Conservation (phyloP, 2,113 vertebrate genomes). For the Rhinichthys klamathensis region DNA sequence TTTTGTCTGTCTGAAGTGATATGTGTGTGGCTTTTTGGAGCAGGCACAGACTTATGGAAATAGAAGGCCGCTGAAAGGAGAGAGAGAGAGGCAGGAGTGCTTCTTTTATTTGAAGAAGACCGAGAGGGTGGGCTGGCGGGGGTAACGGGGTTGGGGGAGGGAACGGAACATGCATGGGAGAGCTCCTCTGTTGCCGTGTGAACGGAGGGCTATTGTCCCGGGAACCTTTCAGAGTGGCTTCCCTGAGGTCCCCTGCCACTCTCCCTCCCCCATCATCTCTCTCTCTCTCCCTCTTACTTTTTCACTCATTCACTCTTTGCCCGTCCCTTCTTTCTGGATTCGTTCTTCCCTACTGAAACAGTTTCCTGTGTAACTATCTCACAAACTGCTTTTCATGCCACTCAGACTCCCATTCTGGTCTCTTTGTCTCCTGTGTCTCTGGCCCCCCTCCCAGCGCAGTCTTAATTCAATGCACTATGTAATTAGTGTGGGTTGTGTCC, state of each 20-base stretch:
- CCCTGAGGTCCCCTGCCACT: constrained; percentile 71
- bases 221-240: constrained; percentile 78
- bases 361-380: not conserved
- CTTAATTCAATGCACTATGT: constrained; percentile 52
- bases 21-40: constrained; percentile 11
- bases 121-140: constrained; percentile 59
- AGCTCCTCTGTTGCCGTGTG: constrained; percentile 78
- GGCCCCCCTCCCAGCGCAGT: not conserved
- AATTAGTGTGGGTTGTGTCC: constrained; percentile 61
- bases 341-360: not conserved
- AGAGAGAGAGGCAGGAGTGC: constrained; percentile 42
- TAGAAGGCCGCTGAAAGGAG: constrained; percentile 33
- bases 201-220: constrained; percentile 80
- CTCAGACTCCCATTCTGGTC: not conserved
- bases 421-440: constrained; percentile 22
- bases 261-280: constrained; percentile 60
- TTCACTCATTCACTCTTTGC: constrained; percentile 34
- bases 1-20: not conserved
- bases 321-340: not conserved
- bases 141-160: constrained; percentile 64
- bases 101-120: constrained; percentile 55
- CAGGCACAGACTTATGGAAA: not conserved
- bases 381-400: constrained; percentile 10
- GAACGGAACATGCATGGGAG: constrained; percentile 66
- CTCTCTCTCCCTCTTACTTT: constrained; percentile 26